Evolutionary conservation across 2,797 vertebrate genomes (phyloP), one percentile per base, ranked within the genome.

Genomic region (Poeciliopsis paucimaculata): DNA sequence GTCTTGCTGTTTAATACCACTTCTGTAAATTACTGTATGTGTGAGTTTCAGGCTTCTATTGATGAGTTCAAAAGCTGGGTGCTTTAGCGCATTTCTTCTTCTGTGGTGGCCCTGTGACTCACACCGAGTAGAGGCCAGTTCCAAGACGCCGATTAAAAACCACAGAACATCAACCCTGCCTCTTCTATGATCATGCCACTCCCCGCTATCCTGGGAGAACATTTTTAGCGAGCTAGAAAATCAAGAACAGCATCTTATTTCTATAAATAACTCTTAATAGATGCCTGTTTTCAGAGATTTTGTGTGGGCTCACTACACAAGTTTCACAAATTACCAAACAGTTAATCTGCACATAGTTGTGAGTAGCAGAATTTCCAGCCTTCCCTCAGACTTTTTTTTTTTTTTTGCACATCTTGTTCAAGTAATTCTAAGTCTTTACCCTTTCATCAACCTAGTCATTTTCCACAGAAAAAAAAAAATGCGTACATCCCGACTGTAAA

Each of bases 321-420:
- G 78, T 79, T 85, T 82, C 55, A 75, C 77, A 79, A 83, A 92
- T 94, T 91, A 93, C 87, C 92, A 91, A 47, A 94, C 88, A 94
- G 92, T 77, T 49, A 57, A 51, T 46, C 47, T 81, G 77, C 51
- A 39, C 76, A 71, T 57, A 77, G 77, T 81, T 82, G 78, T 57
- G 66, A 74, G 64, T 75, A 85, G 81, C 83, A 85, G 85, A 82
- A 90, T 90, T 88, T 89, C 86, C 86, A 87, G 87, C 87, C 85
- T 81, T 80, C 75, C 68, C 75, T 82, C 76, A 20, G 39, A 2
- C 64, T 55, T 26, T 80, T 28, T 60, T 53, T 23, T 55, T 60
- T 57, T 13, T 28, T 28, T 60, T 31, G 3, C 26, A 43, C 74
- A 78, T 72, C 18, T 23, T 83, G 83, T 86, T 36, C 77, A 49